Base-by-base conservation (phyloP, 2,797 vertebrate species). In the Neostethus bicornis region DNA sequence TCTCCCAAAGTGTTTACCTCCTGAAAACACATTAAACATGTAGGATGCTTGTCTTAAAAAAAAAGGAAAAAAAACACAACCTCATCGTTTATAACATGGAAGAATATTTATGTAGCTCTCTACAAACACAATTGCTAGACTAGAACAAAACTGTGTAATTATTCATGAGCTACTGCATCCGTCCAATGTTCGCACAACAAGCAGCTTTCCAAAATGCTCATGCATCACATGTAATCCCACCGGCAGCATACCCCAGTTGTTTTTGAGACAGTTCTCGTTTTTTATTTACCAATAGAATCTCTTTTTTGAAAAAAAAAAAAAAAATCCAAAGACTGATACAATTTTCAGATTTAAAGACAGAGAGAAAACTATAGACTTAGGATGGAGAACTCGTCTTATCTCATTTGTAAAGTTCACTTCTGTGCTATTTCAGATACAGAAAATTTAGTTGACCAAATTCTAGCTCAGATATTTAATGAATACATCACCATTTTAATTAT, bases 211-310 rank as follows among this genome's bases (percentile, higher is more conserved):
- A 58, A 54, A 55, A 51, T 14, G 66, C 52, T 77, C 61, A 51
- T 75, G 66, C 61, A 37, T 77, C 68, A 64, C 50, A 46, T 62
- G 65, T 64, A 64, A 76, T 77, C 65, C 68, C 10, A 48, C 41
- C 56, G 41, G 55, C 61, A 39, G 34, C 59, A 61, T 70, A 65
- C 61, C 16, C 48, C 24, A 44, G 64, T 42, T 43, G 51, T 47
- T 38, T n/a, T 43, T 14, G 37, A 61, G 25, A 48, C 61, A 73
- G 60, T 51, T 59, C 64, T 59, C 43, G 35, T 14, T 59, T 69
- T 32, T 20, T 3, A 17, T 14, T 28, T 41, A 58, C 65, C 43
- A 17, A 35, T 38, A 20, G 25, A 20, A 21, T 6, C 2, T 5
- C 32, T 4, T 51, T 25, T 4, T 25, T 25, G 4, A 23, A 23